A percentile compares a stretch with the other conserved stretches of the same genome.
phyloP scores from a whole-genome alignment of 2,888 invertebrate species.

The Nomada ruficornis region DNA sequence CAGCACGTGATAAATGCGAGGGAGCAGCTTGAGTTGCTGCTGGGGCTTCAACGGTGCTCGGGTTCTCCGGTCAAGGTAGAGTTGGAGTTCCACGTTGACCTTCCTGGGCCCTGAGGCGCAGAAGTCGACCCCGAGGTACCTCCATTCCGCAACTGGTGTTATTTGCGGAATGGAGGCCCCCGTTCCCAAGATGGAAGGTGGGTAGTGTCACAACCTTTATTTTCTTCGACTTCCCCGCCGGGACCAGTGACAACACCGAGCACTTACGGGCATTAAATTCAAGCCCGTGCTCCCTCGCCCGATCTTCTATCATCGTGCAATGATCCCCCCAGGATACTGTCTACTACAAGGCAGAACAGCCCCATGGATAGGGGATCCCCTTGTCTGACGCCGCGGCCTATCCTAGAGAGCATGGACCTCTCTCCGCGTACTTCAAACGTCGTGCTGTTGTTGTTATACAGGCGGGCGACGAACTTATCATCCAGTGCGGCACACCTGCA shows the following conservation, averaged over 20 bases:
- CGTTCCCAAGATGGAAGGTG: neutral
- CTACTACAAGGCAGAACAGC: neutral
- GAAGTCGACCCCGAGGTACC: neutral
- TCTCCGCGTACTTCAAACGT: too few species aligned
- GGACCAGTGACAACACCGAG: neutral
- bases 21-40: too few species aligned
- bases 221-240: neutral
- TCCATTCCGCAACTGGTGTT: too few species aligned
- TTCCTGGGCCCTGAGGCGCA: slow-evolving; percentile 4
- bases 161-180: neutral
- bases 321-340: neutral
- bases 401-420: neutral
- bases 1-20: too few species aligned
- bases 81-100: neutral
- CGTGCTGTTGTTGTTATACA: too few species aligned
- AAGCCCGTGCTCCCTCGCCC: neutral
- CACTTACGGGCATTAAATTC: neutral
- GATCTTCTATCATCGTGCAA: neutral
- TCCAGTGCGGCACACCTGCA: too few species aligned
- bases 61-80: too few species aligned
- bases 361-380: neutral
- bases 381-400: slow-evolving; percentile 1
- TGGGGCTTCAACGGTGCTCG: too few species aligned
- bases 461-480: too few species aligned
- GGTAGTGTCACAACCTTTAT: neutral